Conservation (phyloP, 1,140 invertebrate genomes). For the Acromyrmex heyeri region DNA sequence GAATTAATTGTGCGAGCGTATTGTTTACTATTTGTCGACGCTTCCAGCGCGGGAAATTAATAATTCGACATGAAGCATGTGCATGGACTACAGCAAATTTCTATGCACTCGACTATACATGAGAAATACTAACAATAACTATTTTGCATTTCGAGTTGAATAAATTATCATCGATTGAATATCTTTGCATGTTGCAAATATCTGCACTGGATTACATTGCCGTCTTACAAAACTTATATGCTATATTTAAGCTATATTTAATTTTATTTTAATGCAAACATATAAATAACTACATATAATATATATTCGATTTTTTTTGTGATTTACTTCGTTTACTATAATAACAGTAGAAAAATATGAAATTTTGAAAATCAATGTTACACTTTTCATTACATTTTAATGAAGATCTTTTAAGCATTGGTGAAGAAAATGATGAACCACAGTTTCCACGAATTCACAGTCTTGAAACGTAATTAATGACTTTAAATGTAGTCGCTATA, state of each 20-base stretch:
- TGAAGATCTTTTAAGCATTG: background rate
- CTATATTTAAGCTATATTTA: background rate
- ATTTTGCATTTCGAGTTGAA: constrained; percentile 6
- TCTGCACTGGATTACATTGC: background rate
- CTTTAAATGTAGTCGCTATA: background rate
- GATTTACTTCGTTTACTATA: background rate
- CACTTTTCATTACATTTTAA: background rate
- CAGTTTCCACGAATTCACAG: background rate
- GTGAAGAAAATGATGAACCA: background rate
- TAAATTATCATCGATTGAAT: constrained; percentile 30
- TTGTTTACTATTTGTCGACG: constrained; percentile 75
- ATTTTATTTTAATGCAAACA: background rate
- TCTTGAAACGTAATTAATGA: constrained; percentile 3
- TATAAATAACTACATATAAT: background rate
- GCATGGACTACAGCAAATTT: constrained; percentile 16
- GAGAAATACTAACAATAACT: constrained; percentile 14
- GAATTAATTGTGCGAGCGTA: constrained; percentile 75
- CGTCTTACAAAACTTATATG: background rate
- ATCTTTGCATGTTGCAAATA: background rate
- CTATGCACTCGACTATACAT: constrained; percentile 38
- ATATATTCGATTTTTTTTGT: background rate
- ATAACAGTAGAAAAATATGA: background rate
- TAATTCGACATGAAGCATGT: constrained; percentile 60
- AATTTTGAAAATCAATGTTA: background rate
- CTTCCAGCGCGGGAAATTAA: constrained; percentile 61